Evolutionary conservation across 2,888 invertebrate species (phyloP).

Genomic region (Campoletis raptor): DNA sequence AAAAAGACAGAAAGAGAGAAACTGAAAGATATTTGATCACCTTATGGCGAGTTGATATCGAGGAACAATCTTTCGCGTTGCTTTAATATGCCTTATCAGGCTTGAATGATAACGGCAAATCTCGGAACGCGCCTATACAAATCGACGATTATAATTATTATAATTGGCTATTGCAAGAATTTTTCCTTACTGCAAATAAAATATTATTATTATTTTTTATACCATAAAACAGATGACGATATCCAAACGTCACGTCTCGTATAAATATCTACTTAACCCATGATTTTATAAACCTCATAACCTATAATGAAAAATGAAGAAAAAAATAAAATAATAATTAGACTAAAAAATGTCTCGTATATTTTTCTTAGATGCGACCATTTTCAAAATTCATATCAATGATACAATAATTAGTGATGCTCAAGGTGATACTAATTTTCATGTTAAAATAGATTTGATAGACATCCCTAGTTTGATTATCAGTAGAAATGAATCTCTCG

Average conservation of each 20-base stretch:
- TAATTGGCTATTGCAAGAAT: constrained; percentile 69
- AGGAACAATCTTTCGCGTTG: constrained; percentile 42
- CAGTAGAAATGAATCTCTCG: constrained; percentile 23
- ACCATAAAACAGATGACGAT: constrained; percentile 50
- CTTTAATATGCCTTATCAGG: constrained; percentile 58
- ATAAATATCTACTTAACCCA: constrained; percentile 17
- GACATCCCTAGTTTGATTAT: constrained; percentile 68
- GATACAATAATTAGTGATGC: constrained; percentile 67
- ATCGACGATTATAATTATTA: constrained; percentile 70
- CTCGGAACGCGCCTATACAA: constrained; percentile 37
- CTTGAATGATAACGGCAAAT: constrained; percentile 49
- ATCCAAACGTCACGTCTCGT: constrained; percentile 22
- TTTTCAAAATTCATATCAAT: constrained; percentile 62
- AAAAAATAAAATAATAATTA: constrained; percentile 10
- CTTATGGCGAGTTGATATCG: constrained; percentile 42
- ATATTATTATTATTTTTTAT: background rate
- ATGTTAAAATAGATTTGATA: constrained; percentile 66
- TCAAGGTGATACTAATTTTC: constrained; percentile 55
- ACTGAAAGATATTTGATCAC: constrained; percentile 62
- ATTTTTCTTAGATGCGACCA: constrained; percentile 68
- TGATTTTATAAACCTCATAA: constrained; percentile 22
- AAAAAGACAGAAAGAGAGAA: constrained; percentile 9
- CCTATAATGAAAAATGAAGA: background rate
- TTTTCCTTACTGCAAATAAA: background rate
- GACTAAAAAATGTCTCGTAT: constrained; percentile 61